Evolutionary conservation across 2,113 vertebrate genomes (phyloP).

Genomic region (Heloderma charlesbogerti): DNA sequence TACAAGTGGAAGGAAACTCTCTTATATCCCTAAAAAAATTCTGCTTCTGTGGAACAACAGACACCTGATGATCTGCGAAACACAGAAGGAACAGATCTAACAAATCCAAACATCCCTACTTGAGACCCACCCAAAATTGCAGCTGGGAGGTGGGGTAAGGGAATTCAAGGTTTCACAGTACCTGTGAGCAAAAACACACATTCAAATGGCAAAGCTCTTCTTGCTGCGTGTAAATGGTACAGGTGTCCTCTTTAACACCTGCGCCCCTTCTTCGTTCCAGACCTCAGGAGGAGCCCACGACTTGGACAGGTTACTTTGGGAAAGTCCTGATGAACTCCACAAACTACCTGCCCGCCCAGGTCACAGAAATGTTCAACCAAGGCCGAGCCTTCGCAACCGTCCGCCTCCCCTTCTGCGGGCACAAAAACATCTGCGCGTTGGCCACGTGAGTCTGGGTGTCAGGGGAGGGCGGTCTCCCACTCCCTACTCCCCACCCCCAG

Average conservation of each 20-base stretch:
- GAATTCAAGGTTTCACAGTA: background rate
- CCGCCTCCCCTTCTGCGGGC: constrained; percentile 95
- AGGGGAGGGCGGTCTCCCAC: rapidly evolving
- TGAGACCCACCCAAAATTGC: background rate
- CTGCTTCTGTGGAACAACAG: too few species aligned
- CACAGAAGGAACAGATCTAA: too few species aligned
- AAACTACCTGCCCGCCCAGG: constrained; percentile 95
- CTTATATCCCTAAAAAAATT: too few species aligned
- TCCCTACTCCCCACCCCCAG: too few species aligned
- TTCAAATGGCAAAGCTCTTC: background rate
- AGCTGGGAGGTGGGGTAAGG: too few species aligned
- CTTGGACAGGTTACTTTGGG: constrained; percentile 97
- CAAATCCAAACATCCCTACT: too few species aligned
- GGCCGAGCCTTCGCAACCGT: constrained; percentile 97
- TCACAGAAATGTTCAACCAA: constrained; percentile 99
- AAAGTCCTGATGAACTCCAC: constrained; percentile 97
- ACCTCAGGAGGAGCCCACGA: constrained; percentile 96
- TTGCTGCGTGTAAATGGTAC: too few species aligned
- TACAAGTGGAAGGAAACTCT: too few species aligned
- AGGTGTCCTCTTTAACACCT: rapidly evolving
- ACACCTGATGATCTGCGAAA: too few species aligned
- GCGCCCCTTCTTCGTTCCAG: constrained; percentile 66
- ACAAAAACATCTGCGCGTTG: constrained; percentile 97
- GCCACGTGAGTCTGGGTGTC: constrained; percentile 85
- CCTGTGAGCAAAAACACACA: background rate